Conservation (phyloP, 2,888 invertebrate species). For the Acleris literana region DNA sequence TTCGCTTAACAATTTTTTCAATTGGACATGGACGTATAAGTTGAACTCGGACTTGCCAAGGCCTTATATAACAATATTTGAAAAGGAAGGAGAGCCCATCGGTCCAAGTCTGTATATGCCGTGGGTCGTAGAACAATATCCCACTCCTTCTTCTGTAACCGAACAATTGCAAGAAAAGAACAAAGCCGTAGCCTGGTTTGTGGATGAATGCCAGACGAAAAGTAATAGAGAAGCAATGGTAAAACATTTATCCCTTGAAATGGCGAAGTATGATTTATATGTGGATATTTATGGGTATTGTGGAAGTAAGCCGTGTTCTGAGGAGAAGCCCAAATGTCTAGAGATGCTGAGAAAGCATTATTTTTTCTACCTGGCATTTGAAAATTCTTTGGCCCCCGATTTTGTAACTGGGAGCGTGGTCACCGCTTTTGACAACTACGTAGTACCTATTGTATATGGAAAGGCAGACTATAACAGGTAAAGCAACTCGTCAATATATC, state of each 20-base stretch:
- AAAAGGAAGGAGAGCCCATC: background rate
- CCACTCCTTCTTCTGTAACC: conserved; percentile 24
- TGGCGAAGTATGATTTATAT: conserved; percentile 30
- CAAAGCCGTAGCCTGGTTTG: conserved; percentile 39
- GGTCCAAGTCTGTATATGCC: background rate
- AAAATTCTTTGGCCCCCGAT: conserved; percentile 40
- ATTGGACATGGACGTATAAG: conserved; percentile 41
- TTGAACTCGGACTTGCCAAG: conserved; percentile 34
- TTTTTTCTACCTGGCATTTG: conserved; percentile 42
- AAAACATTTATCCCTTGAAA: conserved; percentile 8
- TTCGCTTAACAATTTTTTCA: conserved; percentile 1
- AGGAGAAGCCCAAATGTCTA: background rate
- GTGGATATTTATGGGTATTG: conserved; percentile 40
- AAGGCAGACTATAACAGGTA: conserved; percentile 75
- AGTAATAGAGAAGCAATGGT: conserved; percentile 5
- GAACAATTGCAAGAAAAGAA: conserved; percentile 33
- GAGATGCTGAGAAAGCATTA: conserved; percentile 37
- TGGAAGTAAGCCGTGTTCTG: conserved; percentile 31
- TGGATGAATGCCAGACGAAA: background rate
- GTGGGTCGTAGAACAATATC: conserved; percentile 14
- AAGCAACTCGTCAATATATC: background rate
- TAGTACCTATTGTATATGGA: conserved; percentile 84
- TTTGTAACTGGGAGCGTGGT: conserved; percentile 42
- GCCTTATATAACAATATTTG: background rate
- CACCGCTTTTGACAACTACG: conserved; percentile 67